Conservation (phyloP, 2,113 vertebrate species). For the Phrynocephalus versicolor region DNA sequence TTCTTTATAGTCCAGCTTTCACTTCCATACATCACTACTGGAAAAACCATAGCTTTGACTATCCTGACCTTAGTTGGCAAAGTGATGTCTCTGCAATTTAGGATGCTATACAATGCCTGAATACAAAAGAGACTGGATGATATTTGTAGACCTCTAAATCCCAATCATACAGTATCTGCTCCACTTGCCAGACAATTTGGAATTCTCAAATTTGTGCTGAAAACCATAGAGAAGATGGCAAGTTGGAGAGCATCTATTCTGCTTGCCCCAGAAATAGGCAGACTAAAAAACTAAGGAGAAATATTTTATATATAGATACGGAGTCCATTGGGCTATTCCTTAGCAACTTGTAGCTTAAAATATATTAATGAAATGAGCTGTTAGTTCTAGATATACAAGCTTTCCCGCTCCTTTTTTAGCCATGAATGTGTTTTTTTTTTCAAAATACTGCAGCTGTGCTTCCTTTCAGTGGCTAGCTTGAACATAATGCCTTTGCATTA, state of each 20-base stretch:
- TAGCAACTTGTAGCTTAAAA: neutral
- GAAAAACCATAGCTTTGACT: too few species aligned
- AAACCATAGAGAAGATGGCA: neutral
- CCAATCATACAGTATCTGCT: too few species aligned
- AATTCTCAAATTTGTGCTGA: neutral
- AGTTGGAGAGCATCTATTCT: too few species aligned
- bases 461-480: slow-evolving; percentile 60
- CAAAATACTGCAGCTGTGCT: neutral
- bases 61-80: too few species aligned
- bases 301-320: neutral
- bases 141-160: too few species aligned
- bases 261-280: neutral
- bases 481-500: slow-evolving; percentile 63
- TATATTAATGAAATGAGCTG: neutral
- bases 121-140: too few species aligned
- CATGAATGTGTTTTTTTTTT: too few species aligned
- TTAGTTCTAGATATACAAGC: neutral
- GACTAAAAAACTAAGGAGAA: too few species aligned
- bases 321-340: neutral
- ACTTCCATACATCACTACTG: too few species aligned
- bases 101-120: too few species aligned
- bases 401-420: neutral
- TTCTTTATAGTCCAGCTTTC: too few species aligned
- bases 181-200: neutral
- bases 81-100: too few species aligned